Conservation (phyloP, 1,140 invertebrate species). For the Melitaea cinxia region DNA sequence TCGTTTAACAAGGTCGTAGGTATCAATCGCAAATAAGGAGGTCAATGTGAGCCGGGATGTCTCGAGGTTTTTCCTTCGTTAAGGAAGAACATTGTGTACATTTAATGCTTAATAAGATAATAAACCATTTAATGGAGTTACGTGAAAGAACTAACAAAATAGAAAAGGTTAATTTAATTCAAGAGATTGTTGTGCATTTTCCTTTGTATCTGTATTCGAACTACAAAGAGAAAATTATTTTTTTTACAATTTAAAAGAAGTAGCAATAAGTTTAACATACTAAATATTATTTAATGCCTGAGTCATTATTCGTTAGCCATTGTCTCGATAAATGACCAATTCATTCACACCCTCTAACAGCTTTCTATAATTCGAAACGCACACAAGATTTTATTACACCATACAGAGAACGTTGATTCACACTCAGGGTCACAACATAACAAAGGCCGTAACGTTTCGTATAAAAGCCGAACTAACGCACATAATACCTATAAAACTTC, state of each 20-base stretch:
- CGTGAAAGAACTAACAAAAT: background rate
- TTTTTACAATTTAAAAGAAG: too few relatives aligned
- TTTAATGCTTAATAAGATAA: conserved; percentile 7
- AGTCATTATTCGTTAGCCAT: too few relatives aligned
- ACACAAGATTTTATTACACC: conserved; percentile 27
- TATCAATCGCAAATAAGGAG: conserved; percentile 36
- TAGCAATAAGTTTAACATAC: too few relatives aligned
- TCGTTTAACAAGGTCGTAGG: conserved; percentile 25
- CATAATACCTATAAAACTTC: conserved; percentile 29
- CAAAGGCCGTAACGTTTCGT: conserved; percentile 25
- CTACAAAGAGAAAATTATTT: too few relatives aligned
- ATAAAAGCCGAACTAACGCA: conserved; percentile 28
- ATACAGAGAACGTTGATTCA: conserved; percentile 31
- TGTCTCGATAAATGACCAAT: conserved; percentile 17
- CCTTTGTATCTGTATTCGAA: too few relatives aligned
- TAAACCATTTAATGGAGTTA: background rate
- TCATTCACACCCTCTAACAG: background rate
- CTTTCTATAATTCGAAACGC: conserved; percentile 15
- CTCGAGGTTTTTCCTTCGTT: conserved; percentile 32
- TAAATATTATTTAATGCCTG: too few relatives aligned
- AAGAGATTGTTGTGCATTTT: background rate
- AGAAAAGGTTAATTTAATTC: background rate
- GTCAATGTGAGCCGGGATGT: conserved; percentile 47
- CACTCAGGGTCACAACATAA: too few relatives aligned
- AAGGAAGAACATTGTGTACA: conserved; percentile 16